Conservation (phyloP, 2,888 invertebrate species). For the Onchidella celtica region DNA sequence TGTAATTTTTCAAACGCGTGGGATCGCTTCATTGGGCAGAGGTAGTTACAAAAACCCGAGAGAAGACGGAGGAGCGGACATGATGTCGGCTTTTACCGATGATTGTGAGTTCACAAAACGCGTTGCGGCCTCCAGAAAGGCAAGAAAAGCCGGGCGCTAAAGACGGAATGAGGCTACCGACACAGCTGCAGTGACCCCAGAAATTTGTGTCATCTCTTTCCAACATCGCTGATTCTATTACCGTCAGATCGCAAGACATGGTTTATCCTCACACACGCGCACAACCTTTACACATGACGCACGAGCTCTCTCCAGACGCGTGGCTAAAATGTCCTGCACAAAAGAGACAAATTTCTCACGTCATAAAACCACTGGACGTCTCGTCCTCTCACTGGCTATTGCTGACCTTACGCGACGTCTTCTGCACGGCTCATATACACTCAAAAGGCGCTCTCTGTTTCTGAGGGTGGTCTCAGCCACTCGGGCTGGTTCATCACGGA, state of each 20-base stretch:
- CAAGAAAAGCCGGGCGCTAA: neutral
- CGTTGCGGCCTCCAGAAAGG: neutral
- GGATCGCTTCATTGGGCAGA: neutral
- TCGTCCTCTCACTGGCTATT: neutral
- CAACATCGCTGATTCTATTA: neutral
- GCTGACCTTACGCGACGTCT: neutral
- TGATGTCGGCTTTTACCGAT: neutral
- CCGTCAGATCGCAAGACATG: neutral
- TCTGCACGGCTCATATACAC: neutral
- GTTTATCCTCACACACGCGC: neutral
- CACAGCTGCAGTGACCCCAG: conserved; percentile 5
- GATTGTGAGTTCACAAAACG: neutral
- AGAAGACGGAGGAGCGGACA: no score
- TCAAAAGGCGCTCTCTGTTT: neutral
- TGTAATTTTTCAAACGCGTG: conserved; percentile 23
- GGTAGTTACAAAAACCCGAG: no score
- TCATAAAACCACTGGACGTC: neutral
- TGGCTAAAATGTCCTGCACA: neutral
- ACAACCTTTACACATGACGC: neutral
- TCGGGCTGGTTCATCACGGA: no score
- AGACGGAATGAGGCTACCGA: neutral
- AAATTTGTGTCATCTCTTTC: neutral
- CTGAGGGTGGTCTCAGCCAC: no score
- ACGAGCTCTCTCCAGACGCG: neutral
- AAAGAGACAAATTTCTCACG: neutral